phyloP scores from a whole-genome alignment of 2,797 vertebrate genomes.

The Gymnoscopelus braueri region DNA sequence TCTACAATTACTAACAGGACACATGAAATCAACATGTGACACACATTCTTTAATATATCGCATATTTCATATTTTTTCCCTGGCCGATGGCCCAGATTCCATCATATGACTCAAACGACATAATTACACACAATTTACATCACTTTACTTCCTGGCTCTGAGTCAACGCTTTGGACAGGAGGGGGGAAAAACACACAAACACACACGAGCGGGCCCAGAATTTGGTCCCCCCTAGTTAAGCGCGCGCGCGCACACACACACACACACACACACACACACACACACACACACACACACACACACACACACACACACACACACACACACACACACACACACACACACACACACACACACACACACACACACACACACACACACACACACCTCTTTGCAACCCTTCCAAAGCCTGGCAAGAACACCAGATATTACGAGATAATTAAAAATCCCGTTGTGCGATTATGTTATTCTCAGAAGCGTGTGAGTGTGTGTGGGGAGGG shows the following conservation, averaged over 20 bases:
- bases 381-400: no score
- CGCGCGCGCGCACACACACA: no score
- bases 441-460: constrained; percentile 57
- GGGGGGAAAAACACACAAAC: neutral
- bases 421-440: constrained; percentile 54
- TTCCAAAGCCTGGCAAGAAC: constrained; percentile 14
- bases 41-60: neutral
- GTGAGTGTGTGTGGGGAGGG: neutral
- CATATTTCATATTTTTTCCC: constrained; percentile 5
- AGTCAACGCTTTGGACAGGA: constrained; percentile 3
- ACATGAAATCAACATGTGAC: neutral
- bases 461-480: constrained; percentile 30
- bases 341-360: no score
- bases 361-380: no score
- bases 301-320: no score
- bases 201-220: neutral
- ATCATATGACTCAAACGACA: constrained; percentile 6
- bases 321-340: no score
- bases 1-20: neutral
- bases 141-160: constrained; percentile 1
- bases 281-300: no score
- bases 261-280: no score
- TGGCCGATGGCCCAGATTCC: neutral
- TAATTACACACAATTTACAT: constrained; percentile 16
- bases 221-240: neutral